These are phyloP conservation scores for Thyatira batis DNA, from an alignment of 2,888 invertebrate genomes.

Conservation along the genomic window DNA sequence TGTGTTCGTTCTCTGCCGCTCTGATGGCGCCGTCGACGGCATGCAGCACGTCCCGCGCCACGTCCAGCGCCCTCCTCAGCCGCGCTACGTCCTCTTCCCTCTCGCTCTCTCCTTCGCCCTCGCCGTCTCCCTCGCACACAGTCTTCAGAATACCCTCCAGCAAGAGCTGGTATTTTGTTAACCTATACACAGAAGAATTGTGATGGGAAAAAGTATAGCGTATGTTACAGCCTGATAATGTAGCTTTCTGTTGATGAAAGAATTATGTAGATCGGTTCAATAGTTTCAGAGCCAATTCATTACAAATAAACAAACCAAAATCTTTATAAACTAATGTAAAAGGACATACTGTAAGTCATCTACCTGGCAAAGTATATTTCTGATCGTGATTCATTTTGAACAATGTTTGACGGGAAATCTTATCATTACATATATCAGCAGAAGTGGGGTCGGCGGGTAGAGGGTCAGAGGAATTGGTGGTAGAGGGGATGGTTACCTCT, in stretches of 20 bases:
- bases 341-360: no score
- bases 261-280: no score
- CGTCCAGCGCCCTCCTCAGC: conserved; percentile 53
- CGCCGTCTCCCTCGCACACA: conserved; percentile 33
- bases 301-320: no score
- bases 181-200: conserved; percentile 32
- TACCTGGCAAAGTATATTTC: no score
- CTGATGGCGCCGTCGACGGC: conserved; percentile 71
- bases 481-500: conserved; percentile 52
- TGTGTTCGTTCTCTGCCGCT: conserved; percentile 73
- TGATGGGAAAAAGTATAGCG: not conserved
- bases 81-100: conserved; percentile 47
- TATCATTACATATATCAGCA: no score
- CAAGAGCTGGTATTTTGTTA: conserved; percentile 77
- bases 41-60: conserved; percentile 72
- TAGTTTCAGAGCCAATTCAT: no score
- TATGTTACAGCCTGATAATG: no score
- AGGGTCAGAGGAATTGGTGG: not conserved
- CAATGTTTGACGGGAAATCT: no score
- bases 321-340: no score
- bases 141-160: conserved; percentile 72
- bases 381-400: no score
- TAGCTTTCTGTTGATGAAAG: no score
- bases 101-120: conserved; percentile 36
- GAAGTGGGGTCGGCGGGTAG: no score